These are phyloP conservation scores for Macaria liturata DNA, from an alignment of 2,888 invertebrate species.

Conservation along the genomic window DNA sequence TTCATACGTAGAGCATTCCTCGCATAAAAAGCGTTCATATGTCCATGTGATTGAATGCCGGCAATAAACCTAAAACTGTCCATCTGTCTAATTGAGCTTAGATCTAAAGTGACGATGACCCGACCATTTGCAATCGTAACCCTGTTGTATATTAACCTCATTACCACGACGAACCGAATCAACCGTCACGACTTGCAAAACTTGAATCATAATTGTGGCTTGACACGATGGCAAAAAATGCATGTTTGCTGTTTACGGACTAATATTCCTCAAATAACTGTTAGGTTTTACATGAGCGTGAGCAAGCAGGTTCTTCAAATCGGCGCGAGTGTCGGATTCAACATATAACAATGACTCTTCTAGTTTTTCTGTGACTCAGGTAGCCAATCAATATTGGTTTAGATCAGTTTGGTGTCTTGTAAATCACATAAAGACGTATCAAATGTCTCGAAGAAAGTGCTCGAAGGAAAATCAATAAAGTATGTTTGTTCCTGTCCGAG, in stretches of 20 bases:
- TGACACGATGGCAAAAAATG: conserved; percentile 18
- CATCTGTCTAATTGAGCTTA: conserved; percentile 16
- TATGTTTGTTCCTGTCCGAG: conserved; percentile 27
- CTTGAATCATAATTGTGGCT: conserved; percentile 21
- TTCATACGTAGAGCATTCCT: too few relatives aligned
- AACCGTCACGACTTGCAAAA: conserved; percentile 34
- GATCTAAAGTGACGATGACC: conserved; percentile 25
- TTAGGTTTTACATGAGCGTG: conserved; percentile 11
- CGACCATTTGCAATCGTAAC: conserved; percentile 21
- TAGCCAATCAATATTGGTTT: conserved; percentile 3
- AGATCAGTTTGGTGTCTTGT: neutral
- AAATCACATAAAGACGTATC: conserved; percentile 5
- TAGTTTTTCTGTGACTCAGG: neutral
- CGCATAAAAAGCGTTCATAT: too few relatives aligned
- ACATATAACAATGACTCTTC: neutral
- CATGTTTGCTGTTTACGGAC: conserved; percentile 13
- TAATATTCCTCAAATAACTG: conserved; percentile 23
- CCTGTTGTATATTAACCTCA: conserved; percentile 21
- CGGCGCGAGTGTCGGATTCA: conserved; percentile 6
- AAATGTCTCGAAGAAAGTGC: conserved; percentile 6
- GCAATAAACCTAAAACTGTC: neutral
- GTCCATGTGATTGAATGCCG: too few relatives aligned
- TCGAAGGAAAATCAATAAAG: conserved; percentile 28
- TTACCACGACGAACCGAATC: conserved; percentile 26
- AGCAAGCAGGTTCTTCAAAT: conserved; percentile 7